phyloP scores from a whole-genome alignment of 2,888 invertebrate genomes.

The Cephus spinipes region DNA sequence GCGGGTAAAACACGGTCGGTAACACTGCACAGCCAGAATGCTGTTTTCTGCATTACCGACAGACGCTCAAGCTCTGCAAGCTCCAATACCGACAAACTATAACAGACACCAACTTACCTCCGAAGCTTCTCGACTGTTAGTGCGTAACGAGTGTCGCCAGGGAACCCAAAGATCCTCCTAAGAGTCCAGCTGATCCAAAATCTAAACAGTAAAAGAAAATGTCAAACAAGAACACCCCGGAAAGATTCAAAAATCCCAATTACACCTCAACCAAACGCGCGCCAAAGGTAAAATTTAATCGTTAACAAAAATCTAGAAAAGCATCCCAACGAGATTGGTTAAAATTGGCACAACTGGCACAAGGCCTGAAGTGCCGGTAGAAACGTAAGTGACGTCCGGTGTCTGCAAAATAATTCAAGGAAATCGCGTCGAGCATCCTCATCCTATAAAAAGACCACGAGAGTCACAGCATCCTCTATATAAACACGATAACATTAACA shows the following conservation, averaged over 20 bases:
- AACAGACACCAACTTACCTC: neutral
- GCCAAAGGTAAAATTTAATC: neutral
- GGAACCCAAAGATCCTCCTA: neutral
- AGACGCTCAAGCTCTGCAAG: constrained; percentile 12
- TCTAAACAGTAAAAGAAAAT: neutral
- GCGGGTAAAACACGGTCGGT: neutral
- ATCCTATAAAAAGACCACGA: neutral
- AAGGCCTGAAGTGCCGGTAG: neutral
- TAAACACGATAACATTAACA: neutral
- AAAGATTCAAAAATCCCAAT: neutral
- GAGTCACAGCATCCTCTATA: neutral
- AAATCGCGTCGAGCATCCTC: neutral
- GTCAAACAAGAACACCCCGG: neutral
- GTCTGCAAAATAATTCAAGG: neutral
- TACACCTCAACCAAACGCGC: neutral
- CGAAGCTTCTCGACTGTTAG: neutral
- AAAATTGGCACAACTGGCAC: neutral
- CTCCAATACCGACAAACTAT: neutral
- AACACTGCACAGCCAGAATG: neutral
- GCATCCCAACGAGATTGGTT: neutral
- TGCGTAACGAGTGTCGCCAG: neutral
- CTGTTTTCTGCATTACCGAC: constrained; percentile 5
- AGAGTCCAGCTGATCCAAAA: neutral
- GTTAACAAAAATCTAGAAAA: neutral
- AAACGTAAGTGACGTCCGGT: neutral